Conservation (phyloP, 1,140 invertebrate species). For the Anoplolepis gracilipes region DNA sequence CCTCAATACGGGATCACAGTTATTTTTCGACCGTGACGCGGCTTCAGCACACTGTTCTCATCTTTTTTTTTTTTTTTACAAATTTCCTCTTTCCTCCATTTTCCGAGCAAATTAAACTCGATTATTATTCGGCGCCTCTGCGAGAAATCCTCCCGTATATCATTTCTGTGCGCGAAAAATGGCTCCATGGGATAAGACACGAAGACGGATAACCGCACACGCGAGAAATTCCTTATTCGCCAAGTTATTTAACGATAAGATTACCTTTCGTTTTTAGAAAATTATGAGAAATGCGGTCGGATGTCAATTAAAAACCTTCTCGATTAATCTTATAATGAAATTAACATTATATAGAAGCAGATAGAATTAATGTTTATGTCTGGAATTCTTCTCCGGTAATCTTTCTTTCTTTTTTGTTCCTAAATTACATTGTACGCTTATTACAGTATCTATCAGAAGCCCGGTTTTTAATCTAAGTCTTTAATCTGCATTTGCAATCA, state of each 20-base stretch:
- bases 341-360: background rate
- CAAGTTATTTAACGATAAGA: slow-evolving; percentile 29
- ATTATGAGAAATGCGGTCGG: slow-evolving; percentile 1
- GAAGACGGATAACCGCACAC: slow-evolving; percentile 34
- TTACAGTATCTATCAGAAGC: too few relatives aligned
- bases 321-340: slow-evolving; percentile 29
- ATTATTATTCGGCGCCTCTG: slow-evolving; percentile 46
- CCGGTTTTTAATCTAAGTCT: too few relatives aligned
- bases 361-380: background rate
- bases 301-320: slow-evolving; percentile 19
- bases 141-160: slow-evolving; percentile 23
- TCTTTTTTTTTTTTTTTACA: slow-evolving; percentile 10
- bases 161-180: slow-evolving; percentile 44
- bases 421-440: too few relatives aligned
- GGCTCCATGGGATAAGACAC: slow-evolving; percentile 12
- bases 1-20: slow-evolving; percentile 3
- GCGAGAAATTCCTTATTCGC: slow-evolving; percentile 26
- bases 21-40: background rate
- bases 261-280: slow-evolving; percentile 15
- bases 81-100: background rate
- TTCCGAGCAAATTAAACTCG: slow-evolving; percentile 45
- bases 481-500: too few relatives aligned
- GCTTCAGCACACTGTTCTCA: background rate
- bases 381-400: background rate
- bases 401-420: background rate